These are phyloP conservation scores for Ceratina japonica DNA, from an alignment of 1,140 invertebrate species.

Conservation along the genomic window DNA sequence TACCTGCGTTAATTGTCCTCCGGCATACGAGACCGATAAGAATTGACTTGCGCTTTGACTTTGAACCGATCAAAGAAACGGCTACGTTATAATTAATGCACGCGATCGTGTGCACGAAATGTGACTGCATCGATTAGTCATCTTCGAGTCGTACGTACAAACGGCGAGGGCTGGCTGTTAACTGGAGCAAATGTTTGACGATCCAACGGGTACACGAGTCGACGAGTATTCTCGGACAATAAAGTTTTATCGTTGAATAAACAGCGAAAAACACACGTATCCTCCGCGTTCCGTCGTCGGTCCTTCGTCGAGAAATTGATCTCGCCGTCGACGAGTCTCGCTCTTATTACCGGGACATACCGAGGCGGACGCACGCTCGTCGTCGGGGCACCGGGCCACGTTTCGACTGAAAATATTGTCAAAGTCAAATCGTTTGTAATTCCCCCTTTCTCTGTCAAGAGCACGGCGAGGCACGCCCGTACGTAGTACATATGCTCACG, in stretches of 20 bases:
- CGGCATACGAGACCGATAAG: conserved; percentile 23
- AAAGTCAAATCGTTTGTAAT: conserved; percentile 2
- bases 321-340: neutral
- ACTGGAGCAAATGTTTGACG: conserved; percentile 4
- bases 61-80: neutral
- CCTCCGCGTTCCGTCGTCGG: neutral
- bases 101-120: neutral
- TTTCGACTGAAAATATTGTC: conserved; percentile 13
- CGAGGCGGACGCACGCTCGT: neutral
- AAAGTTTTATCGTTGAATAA: conserved; percentile 18
- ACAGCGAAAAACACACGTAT: neutral
- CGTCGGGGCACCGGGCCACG: neutral
- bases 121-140: neutral
- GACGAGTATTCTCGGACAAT: neutral
- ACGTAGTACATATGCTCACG: conserved; percentile 44
- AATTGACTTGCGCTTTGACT: conserved; percentile 9
- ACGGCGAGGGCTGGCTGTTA: neutral
- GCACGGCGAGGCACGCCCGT: conserved; percentile 55
- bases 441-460: conserved; percentile 49
- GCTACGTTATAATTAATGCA: neutral
- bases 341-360: neutral
- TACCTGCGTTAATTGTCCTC: conserved; percentile 15
- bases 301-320: no score
- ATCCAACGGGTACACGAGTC: no score
- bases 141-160: neutral